Evolutionary conservation across 2,113 vertebrate genomes (phyloP).

Genomic region (Psephotus haematonotus): DNA sequence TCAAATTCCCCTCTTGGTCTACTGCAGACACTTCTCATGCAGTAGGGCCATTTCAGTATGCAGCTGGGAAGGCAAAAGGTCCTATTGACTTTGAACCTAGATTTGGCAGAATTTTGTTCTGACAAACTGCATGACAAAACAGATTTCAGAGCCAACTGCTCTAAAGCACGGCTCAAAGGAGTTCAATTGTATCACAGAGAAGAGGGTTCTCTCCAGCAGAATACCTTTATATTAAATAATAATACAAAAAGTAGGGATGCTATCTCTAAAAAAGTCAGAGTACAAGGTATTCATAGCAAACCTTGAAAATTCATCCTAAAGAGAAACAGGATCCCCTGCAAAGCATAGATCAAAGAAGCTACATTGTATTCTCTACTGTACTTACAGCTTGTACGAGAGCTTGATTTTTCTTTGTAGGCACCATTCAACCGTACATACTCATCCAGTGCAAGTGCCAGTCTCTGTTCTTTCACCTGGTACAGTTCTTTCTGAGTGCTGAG

Average conservation of each 20-base stretch:
- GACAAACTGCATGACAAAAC: background rate
- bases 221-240: background rate
- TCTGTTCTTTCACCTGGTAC: constrained; percentile 86
- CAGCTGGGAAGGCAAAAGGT: background rate
- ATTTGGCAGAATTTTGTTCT: background rate
- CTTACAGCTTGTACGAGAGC: constrained; percentile 85
- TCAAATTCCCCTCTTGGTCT: background rate
- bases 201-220: constrained; percentile 2
- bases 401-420: constrained; percentile 86
- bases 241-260: background rate
- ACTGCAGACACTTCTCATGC: background rate
- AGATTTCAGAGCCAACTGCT: constrained; percentile 5
- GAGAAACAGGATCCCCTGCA: constrained; percentile 3
- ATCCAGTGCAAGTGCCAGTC: constrained; percentile 83
- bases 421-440: constrained; percentile 81
- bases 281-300: background rate
- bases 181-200: background rate
- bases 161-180: background rate
- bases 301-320: background rate
- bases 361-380: constrained; percentile 9
- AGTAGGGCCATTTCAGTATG: background rate
- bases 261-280: background rate
- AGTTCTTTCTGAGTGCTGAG: constrained; percentile 84
- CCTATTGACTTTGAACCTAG: background rate
- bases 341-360: constrained; percentile 9